Percentiles rank a stretch among this genome's conserved stretches.
phyloP scores from a whole-genome alignment of 2,113 vertebrate species.

The Austrofundulus limnaeus region DNA sequence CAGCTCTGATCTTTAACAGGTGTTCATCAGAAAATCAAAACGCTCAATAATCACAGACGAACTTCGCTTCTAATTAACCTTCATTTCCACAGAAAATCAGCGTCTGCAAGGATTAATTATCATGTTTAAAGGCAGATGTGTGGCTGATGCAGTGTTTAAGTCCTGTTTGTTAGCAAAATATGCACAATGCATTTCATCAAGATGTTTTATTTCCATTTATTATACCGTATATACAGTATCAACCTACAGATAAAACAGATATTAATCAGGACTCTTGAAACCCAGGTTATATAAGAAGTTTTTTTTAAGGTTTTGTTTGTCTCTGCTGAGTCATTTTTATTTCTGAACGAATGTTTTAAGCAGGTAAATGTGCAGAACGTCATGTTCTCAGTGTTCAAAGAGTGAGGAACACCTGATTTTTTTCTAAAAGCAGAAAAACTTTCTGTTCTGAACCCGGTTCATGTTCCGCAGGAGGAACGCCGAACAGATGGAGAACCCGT shows the following conservation, averaged over 20 bases:
- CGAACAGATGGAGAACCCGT: not conserved
- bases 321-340: slow-evolving; percentile 19
- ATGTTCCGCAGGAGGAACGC: not conserved
- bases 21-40: not conserved
- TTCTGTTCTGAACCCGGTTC: not conserved
- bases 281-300: too few species aligned
- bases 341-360: too few species aligned
- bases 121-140: not conserved
- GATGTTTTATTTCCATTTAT: too few species aligned
- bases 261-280: too few species aligned
- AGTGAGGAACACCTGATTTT: slow-evolving; percentile 23
- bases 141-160: not conserved
- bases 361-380: not conserved
- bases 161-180: too few species aligned
- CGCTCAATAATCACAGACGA: slow-evolving; percentile 3
- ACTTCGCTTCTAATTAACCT: not conserved
- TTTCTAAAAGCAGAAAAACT: not conserved
- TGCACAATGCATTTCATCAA: too few species aligned
- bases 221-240: too few species aligned
- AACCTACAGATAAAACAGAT: too few species aligned
- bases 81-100: slow-evolving; percentile 6
- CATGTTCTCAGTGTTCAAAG: slow-evolving; percentile 7
- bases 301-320: slow-evolving; percentile 33
- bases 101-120: not conserved
- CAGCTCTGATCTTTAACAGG: not conserved